Evolutionary conservation across 2,888 invertebrate species (phyloP), one percentile per base, ranked within the genome.

Genomic region (Lumbricus terrestris): DNA sequence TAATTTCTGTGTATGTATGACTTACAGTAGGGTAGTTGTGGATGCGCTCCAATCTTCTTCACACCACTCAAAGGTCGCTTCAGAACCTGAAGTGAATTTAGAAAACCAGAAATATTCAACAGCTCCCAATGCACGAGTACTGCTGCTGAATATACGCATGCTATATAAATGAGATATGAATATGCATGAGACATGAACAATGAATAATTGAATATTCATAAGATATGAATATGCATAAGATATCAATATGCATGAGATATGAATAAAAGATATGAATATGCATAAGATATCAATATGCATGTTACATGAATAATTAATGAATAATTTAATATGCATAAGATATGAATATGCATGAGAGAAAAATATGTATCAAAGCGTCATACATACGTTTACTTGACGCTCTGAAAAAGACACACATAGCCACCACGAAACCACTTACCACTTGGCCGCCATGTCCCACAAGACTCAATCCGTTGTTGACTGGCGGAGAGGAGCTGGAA

Each of bases 31-130:
- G 99, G 98, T 95, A 99, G 96, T 90, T 97, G 96, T 33, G 99
- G 99, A 96, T 99, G 99, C 33, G 99, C 97, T 92, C 98, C 98
- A 96, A 99, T 97, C 95, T 99, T 96, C 95, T 98, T 96, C 92
- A 99, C 97, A 93, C 98, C 98, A 95, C 98, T 97, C 92, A 98
- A 97, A 95, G 97, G 97, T 95, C 99, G 98, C 95, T 98, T 98
- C n/a, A 93, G 90, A 82, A 94, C 93, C 94, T 94, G 92, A n/a
- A 69, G 29, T 29, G 38, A 69, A 13, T 8, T n/a, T n/a, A 69
- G 29, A n/a, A 29, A 69, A n/a, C n/a, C 29, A n/a, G 69, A 11
- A 69, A 69, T 16, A n/a, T 69, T 8, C 0, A n/a, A n/a, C 69
- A n/a, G 69, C 13, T n/a, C 47, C 69, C 6, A 69, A 69, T 69